These are phyloP conservation scores for Rhynchotus rufescens DNA, from an alignment of 2,797 vertebrate genomes.

Conservation along the genomic window DNA sequence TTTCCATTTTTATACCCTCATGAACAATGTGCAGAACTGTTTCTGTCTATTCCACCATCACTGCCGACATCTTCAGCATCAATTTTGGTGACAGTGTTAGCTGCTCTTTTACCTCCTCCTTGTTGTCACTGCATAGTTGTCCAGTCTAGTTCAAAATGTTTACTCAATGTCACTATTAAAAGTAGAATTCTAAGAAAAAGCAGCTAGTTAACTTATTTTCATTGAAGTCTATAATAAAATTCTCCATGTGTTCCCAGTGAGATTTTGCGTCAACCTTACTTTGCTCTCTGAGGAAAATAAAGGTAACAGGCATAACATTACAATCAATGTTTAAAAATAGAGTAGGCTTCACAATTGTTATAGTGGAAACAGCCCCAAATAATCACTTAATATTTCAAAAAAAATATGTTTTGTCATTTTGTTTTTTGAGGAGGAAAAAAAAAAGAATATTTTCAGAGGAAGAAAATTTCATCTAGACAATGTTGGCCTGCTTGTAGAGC, in stretches of 20 bases:
- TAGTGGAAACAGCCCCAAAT: neutral
- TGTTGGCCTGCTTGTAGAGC: neutral
- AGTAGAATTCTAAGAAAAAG: neutral
- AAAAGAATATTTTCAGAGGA: neutral
- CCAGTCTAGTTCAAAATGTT: neutral
- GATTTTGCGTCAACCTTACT: neutral
- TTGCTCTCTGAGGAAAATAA: conserved; percentile 4
- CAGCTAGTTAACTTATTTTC: neutral
- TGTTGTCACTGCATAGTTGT: neutral
- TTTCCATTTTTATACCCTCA: conserved; percentile 3
- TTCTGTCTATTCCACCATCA: neutral
- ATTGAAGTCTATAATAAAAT: neutral
- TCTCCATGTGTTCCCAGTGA: neutral
- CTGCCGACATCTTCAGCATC: neutral
- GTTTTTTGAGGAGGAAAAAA: neutral
- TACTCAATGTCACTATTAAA: neutral
- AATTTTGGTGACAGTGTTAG: neutral
- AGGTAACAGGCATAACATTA: neutral
- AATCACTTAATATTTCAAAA: neutral
- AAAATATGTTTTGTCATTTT: neutral
- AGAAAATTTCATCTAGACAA: neutral
- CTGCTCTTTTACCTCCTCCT: neutral
- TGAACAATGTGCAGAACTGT: neutral
- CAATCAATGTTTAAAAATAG: conserved; percentile 11
- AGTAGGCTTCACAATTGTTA: neutral